phyloP scores from a whole-genome alignment of 2,797 vertebrate species.

The Gobio occitaniae region DNA sequence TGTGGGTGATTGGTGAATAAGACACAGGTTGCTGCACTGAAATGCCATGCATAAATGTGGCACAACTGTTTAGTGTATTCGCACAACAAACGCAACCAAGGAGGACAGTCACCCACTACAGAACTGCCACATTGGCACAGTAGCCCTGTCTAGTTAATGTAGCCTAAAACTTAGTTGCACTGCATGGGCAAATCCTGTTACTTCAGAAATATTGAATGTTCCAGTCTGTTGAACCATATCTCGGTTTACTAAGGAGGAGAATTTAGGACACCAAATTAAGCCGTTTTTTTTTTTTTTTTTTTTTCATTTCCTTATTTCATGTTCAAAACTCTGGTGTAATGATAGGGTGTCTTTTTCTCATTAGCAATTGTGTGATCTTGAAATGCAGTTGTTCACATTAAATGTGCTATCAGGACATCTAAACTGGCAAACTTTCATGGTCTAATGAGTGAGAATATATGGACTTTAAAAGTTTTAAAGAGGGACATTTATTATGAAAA shows the following conservation, averaged over 20 bases:
- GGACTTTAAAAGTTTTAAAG: background rate
- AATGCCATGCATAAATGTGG: background rate
- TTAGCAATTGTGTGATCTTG: slow-evolving; percentile 18
- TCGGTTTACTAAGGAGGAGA: background rate
- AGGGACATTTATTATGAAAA: background rate
- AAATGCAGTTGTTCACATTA: slow-evolving; percentile 24
- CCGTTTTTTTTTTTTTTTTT: background rate
- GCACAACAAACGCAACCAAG: background rate
- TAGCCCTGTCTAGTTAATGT: background rate
- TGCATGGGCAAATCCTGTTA: background rate
- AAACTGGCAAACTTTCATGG: background rate
- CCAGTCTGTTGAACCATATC: background rate
- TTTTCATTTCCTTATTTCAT: background rate
- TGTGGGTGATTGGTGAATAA: slow-evolving; percentile 10
- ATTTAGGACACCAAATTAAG: background rate
- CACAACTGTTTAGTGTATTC: background rate
- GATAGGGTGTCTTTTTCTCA: slow-evolving; percentile 1
- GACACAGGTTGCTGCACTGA: background rate
- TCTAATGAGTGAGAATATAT: background rate
- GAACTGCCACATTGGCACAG: slow-evolving; percentile 1
- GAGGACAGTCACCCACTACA: background rate
- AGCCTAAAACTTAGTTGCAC: background rate
- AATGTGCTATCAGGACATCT: background rate
- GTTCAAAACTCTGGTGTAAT: background rate
- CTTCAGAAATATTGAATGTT: slow-evolving; percentile 1